A percentile compares a stretch with the other conserved stretches of the same genome.
phyloP scores from a whole-genome alignment of 2,113 vertebrate genomes.

The Phasianus colchicus region DNA sequence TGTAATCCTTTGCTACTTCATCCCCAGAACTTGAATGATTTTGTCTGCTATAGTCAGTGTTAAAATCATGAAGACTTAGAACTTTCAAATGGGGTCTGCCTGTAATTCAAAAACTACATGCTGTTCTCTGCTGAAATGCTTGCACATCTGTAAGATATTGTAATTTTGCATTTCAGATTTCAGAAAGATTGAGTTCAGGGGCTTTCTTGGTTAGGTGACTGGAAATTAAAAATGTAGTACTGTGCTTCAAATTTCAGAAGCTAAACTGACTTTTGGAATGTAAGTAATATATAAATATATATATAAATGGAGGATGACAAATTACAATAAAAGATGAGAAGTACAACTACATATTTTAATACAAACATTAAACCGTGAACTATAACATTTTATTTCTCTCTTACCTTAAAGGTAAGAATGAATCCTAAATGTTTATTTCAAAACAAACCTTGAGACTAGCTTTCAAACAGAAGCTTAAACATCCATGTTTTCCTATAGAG shows the following conservation, averaged over 20 bases:
- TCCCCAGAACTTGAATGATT: neutral
- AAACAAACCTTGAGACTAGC: neutral
- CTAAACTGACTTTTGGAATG: neutral
- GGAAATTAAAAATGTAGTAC: neutral
- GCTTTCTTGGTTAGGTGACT: neutral
- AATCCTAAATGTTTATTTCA: neutral
- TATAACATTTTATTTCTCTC: neutral
- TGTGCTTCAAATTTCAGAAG: neutral
- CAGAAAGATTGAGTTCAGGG: neutral
- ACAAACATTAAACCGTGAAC: neutral
- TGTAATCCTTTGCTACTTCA: neutral
- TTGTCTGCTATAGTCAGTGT: neutral
- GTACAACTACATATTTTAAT: neutral
- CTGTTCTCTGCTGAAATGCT: neutral
- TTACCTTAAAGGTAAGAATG: neutral
- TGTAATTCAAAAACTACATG: neutral
- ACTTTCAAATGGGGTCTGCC: rapidly evolving
- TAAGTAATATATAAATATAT: neutral
- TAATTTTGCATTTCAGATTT: neutral
- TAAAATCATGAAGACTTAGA: neutral
- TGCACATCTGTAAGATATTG: neutral
- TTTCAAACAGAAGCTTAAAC: neutral
- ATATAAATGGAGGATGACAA: neutral
- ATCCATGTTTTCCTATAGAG: neutral
- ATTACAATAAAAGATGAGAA: neutral